Evolutionary conservation across 2,888 invertebrate genomes (phyloP).

Genomic region (Sclerodermus sp.): DNA sequence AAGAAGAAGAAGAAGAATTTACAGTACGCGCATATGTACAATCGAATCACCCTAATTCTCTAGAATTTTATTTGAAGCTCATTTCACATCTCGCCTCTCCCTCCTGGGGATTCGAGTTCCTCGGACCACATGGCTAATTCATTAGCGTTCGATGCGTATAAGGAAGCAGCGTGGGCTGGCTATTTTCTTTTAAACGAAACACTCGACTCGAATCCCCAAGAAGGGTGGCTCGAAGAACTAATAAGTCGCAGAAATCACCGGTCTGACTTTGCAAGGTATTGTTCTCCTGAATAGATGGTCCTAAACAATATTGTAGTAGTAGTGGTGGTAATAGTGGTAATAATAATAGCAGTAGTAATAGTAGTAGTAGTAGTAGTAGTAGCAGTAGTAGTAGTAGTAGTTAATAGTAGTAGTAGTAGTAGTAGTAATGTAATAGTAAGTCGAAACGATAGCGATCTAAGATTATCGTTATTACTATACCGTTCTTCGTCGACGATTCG

Average conservation of each 20-base stretch:
- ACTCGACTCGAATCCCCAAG: neutral
- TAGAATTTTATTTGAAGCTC: neutral
- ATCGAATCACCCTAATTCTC: neutral
- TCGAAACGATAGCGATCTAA: neutral
- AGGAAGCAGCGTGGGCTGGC: too few relatives aligned
- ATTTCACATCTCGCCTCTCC: neutral
- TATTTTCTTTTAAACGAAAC: neutral
- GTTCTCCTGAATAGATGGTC: neutral
- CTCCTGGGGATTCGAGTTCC: neutral
- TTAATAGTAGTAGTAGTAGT: too few relatives aligned
- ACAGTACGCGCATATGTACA: neutral
- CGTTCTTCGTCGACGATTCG: neutral
- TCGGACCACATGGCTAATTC: too few relatives aligned
- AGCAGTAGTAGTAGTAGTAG: neutral
- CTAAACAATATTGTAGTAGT: neutral
- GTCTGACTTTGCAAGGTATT: neutral
- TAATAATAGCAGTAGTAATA: neutral
- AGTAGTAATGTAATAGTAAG: neutral
- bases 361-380: neutral
- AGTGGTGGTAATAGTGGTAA: neutral
- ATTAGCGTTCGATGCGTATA: too few relatives aligned
- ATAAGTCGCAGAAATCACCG: neutral
- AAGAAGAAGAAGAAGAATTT: too few relatives aligned
- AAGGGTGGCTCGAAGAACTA: neutral
- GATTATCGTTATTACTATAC: neutral